Base-by-base conservation (phyloP, 2,113 vertebrate genomes). In the Amia ocellicauda region DNA sequence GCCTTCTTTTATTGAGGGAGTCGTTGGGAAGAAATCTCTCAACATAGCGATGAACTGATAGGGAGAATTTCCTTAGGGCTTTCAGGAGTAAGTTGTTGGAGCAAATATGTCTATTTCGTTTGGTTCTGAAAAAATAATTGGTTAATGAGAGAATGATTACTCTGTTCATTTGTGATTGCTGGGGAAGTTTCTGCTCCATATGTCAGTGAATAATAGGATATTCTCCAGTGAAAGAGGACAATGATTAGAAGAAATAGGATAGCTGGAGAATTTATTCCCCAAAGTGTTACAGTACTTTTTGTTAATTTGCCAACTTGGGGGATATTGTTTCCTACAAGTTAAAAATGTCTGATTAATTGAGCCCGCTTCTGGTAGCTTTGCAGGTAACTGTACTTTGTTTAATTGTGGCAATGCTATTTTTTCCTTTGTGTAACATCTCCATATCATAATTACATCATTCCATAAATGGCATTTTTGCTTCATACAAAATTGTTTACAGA, bases 231-330 rank as follows among this genome's bases (percentile, higher is more conserved):
- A 80, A 87, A 66, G 69, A 68, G 80, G 74, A 80, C 78, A 79
- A 82, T 87, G 88, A 90, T 91, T 85, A 91, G 81, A 86, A 81
- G 84, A 88, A 88, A 84, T 78, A 84, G 74, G 80, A 87, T 85
- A 86, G 68, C 79, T 85, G 69, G 71, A 87, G 79, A 85, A 83
- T 83, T 76, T 83, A 85, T 82, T 89, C 84, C 85, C 85, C 57
- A 58, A 80, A 78, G 85, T 80, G 77, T 74, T 79, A 80, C 75
- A 69, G 63, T 71, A 83, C 22, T 69, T 77, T 80, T 74, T 81
- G 72, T 70, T 81, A 84, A 80, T 75, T 81, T 84, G 73, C 74
- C 76, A 77, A 64, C 60, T 71, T 72, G 78, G 80, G 83, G 71
- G 77, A 71, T 78, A 81, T 50, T 66, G 64, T 85, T 86, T 84